Evolutionary conservation across 2,888 invertebrate genomes (phyloP), one percentile per base, ranked within the genome.

Genomic region (Congeria kusceri): DNA sequence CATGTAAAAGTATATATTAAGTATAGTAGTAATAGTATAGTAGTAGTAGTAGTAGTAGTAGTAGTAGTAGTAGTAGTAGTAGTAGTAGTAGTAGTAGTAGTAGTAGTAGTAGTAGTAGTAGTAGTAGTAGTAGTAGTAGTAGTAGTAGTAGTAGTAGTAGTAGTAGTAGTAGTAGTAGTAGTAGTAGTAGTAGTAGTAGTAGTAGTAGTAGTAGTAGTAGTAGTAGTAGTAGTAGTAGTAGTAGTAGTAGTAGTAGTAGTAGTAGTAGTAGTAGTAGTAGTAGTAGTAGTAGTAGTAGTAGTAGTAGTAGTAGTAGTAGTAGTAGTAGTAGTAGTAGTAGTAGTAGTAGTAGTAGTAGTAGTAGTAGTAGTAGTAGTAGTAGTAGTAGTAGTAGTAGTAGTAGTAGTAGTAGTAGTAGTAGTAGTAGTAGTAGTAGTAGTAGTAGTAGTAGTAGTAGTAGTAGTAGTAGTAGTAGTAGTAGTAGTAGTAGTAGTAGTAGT

Each of bases 401-500:
- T 32, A 32, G 32, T 32, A 32, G 32, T 32, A 32, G 32, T 32
- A 32, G 32, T 32, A 32, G 32, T 32, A 32, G 32, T 32, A 32
- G 32, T 32, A 32, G 32, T 32, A 32, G 32, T 32, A 32, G 32
- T 32, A 32, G 32, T 32, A 32, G 32, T 32, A 32, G 32, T 32
- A 32, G 32, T 32, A 32, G 32, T 32, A 32, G 32, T 32, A 32
- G 32, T 57, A 32, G 32, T 32, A 32, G 32, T 32, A 32, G 32
- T 32, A 32, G 32, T 32, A 32, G 32, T 32, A 32, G 28, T 39
- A 29, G 29, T 20, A 53, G 53, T 29, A 64, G 56, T 47, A 71
- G 28, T 47, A 53, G 71, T 71, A 63, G 71, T 63, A 71, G 71
- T 58, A 73, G 66, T 25, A 71, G 71, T 64, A 71, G 71, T 63